Conservation (phyloP, 2,797 vertebrate genomes). For the Vespertilio murinus region DNA sequence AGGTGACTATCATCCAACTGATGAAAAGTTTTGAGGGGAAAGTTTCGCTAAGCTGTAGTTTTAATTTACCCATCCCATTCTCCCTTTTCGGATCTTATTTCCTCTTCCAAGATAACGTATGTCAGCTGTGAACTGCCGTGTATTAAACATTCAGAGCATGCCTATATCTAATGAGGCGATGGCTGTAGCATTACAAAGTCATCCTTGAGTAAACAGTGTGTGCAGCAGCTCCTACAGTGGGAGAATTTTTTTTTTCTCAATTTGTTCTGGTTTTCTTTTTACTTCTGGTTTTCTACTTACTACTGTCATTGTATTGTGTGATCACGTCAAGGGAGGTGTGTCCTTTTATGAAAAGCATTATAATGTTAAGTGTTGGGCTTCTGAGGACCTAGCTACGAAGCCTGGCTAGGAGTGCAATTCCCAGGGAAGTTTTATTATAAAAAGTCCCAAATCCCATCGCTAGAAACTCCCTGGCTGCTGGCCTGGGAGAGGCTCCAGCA, state of each 20-base stretch:
- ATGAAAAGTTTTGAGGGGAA: not conserved
- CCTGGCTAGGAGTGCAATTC: not conserved
- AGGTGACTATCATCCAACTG: not conserved
- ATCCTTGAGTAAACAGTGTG: not conserved
- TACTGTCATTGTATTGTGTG: not conserved
- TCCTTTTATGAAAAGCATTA: not conserved
- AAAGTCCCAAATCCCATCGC: not conserved
- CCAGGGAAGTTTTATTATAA: not conserved
- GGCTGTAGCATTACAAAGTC: not conserved
- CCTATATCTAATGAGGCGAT: not conserved
- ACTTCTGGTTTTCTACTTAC: not conserved
- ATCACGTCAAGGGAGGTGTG: not conserved
- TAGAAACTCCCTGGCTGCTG: not conserved
- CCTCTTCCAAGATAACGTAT: not conserved
- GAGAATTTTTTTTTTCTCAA: not conserved
- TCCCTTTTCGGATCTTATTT: slow-evolving; percentile 45
- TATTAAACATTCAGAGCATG: slow-evolving; percentile 30
- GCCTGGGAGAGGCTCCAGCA: not conserved
- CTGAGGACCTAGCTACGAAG: not conserved
- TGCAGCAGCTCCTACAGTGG: not conserved
- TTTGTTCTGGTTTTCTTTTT: not conserved
- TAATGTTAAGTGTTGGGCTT: not conserved
- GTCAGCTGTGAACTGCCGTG: not conserved
- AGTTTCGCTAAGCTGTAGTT: slow-evolving; percentile 13
- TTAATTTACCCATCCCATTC: slow-evolving; percentile 41